phyloP scores from a whole-genome alignment of 2,888 invertebrate genomes.

The Artemia sp. region DNA sequence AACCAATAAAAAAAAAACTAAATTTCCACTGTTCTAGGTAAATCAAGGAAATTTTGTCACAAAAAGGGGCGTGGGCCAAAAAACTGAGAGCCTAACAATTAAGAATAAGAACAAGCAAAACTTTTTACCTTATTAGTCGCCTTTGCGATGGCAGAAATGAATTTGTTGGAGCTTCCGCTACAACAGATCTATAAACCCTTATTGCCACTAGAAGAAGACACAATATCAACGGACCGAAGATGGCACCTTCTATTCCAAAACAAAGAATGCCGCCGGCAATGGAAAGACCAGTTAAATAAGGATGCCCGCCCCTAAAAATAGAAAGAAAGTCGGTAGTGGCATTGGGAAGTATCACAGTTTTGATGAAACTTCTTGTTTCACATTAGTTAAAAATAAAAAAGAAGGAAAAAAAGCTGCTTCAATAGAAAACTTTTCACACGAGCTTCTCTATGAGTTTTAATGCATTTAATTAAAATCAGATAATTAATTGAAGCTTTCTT shows the following conservation, averaged over 20 bases:
- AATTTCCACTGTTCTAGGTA: too few species aligned
- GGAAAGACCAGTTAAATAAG: constrained; percentile 86
- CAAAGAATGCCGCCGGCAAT: constrained; percentile 97
- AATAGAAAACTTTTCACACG: too few species aligned
- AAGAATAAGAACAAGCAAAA: not conserved
- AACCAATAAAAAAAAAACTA: too few species aligned
- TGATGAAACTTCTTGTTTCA: not conserved
- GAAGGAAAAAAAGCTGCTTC: not conserved
- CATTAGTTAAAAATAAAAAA: constrained; percentile 17
- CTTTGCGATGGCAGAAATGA: not conserved
- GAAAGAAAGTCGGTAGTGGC: constrained; percentile 21
- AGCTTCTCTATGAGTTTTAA: too few species aligned
- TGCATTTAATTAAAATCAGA: too few species aligned
- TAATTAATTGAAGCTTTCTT: too few species aligned
- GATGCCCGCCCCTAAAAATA: constrained; percentile 63
- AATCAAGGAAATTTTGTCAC: too few species aligned
- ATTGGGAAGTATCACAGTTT: too few species aligned
- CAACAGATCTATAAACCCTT: constrained; percentile 42
- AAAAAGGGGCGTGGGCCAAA: too few species aligned
- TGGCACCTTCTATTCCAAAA: constrained; percentile 88
- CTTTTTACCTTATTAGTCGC: not conserved
- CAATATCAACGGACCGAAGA: constrained; percentile 82
- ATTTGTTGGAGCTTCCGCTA: constrained; percentile 2
- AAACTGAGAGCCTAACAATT: not conserved
- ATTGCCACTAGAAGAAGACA: constrained; percentile 86